phyloP scores from a whole-genome alignment of 2,888 invertebrate species.

The Lapara coniferarum region DNA sequence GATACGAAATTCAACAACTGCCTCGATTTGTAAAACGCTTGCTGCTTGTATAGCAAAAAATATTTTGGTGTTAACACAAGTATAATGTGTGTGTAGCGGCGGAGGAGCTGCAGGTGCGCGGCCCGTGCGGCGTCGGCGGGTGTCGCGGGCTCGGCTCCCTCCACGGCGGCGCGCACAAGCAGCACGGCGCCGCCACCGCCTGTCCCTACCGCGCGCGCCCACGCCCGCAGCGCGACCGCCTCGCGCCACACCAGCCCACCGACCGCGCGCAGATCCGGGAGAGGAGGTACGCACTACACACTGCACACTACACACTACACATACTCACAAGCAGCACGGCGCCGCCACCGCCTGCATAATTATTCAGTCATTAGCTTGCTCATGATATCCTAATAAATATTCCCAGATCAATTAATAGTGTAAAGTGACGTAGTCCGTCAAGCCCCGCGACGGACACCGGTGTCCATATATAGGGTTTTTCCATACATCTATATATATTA shows the following conservation, averaged over 20 bases:
- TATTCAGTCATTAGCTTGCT: too few relatives aligned
- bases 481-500: too few relatives aligned
- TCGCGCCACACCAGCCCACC: constrained; percentile 40
- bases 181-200: constrained; percentile 87
- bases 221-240: constrained; percentile 56
- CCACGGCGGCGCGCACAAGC: constrained; percentile 89
- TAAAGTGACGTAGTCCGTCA: too few relatives aligned
- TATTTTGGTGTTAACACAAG: too few relatives aligned
- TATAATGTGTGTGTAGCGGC: constrained; percentile 71
- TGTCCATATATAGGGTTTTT: too few relatives aligned
- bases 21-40: too few relatives aligned
- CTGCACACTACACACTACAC: neutral
- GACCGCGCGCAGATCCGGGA: constrained; percentile 80
- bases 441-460: too few relatives aligned
- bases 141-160: constrained; percentile 96
- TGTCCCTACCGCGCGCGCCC: constrained; percentile 87
- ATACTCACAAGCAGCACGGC: neutral
- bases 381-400: too few relatives aligned
- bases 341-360: too few relatives aligned
- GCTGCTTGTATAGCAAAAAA: too few relatives aligned
- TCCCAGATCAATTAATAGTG: too few relatives aligned
- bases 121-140: constrained; percentile 92
- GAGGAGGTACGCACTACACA: constrained; percentile 55
- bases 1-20: too few relatives aligned
- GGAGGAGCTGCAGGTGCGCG: constrained; percentile 84